Evolutionary conservation across 2,113 vertebrate genomes (phyloP).

Genomic region (Zootoca vivipara): DNA sequence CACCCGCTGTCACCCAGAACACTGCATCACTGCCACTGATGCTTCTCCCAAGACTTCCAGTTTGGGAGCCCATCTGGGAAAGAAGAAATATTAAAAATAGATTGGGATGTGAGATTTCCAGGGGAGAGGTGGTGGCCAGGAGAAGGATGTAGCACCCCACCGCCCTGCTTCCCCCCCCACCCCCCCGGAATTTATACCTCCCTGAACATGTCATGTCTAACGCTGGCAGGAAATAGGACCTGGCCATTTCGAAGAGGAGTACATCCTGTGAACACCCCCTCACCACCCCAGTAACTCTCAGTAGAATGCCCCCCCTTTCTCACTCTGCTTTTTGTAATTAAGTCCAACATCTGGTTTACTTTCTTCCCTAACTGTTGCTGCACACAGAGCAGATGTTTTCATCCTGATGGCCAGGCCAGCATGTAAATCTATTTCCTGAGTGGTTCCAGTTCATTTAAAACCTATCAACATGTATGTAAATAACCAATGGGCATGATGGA

Average conservation of each 20-base stretch:
- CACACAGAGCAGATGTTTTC: slow-evolving; percentile 2
- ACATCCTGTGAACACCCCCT: background rate
- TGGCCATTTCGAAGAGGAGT: no score
- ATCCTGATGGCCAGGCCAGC: background rate
- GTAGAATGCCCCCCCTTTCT: background rate
- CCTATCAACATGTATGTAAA: background rate
- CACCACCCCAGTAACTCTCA: background rate
- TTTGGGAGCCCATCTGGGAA: background rate
- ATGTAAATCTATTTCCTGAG: background rate
- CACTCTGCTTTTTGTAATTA: background rate
- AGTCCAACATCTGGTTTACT: slow-evolving; percentile 11
- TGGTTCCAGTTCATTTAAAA: slow-evolving; percentile 2
- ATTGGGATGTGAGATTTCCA: background rate
- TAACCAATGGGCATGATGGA: background rate
- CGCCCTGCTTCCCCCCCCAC: no score
- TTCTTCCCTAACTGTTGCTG: background rate
- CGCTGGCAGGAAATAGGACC: background rate
- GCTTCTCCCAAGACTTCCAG: no score
- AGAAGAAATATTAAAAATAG: background rate
- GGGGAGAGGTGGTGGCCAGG: no score
- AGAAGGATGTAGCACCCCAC: background rate
- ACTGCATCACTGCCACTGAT: no score
- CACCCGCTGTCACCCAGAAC: no score
- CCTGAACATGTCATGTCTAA: no score
- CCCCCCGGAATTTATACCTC: background rate